A percentile compares a stretch with the other conserved stretches of the same genome.
These are phyloP conservation scores for Isotomurus palustris DNA, from an alignment of 2,888 invertebrate genomes.

Conservation along the genomic window DNA sequence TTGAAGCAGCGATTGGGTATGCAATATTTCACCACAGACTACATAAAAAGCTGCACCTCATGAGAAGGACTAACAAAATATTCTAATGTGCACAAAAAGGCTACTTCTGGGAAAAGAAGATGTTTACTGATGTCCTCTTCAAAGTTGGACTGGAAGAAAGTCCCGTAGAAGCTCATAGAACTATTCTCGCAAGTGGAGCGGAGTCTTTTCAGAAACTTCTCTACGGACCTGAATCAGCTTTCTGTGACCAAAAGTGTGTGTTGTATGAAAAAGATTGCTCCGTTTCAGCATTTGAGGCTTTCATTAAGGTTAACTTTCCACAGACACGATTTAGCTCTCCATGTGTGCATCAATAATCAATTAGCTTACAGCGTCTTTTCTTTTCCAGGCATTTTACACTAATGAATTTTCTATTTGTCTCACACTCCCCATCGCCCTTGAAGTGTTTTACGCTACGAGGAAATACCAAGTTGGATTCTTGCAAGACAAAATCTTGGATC, in stretches of 20 bases:
- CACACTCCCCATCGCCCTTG: conserved; percentile 28
- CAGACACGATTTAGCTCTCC: not conserved
- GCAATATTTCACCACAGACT: not conserved
- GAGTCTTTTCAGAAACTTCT: conserved; percentile 29
- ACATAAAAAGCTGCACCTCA: not conserved
- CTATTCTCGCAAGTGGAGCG: conserved; percentile 33
- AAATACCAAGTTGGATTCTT: conserved; percentile 35
- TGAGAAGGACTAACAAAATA: too few relatives aligned
- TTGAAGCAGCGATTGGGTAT: conserved; percentile 37
- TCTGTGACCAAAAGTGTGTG: conserved; percentile 19
- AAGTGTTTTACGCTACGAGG: conserved; percentile 37
- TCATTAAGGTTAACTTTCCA: conserved; percentile 24
- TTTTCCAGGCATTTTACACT: conserved; percentile 34
- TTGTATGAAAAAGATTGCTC: conserved; percentile 35
- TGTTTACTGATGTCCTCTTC: conserved; percentile 37
- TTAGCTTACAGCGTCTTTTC: not conserved
- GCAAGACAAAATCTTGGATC: conserved; percentile 29
- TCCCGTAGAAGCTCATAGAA: conserved; percentile 35
- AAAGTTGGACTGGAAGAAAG: conserved; percentile 25
- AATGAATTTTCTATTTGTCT: conserved; percentile 39
- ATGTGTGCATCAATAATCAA: not conserved
- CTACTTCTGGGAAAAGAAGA: conserved; percentile 32
- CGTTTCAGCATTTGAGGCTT: conserved; percentile 27
- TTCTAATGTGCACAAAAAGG: too few relatives aligned
- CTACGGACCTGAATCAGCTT: conserved; percentile 17